Percentiles rank a stretch among this genome's conserved stretches.
These are phyloP conservation scores for Hypotaenidia okinawae DNA, from an alignment of 2,797 vertebrate species.

Conservation along the genomic window DNA sequence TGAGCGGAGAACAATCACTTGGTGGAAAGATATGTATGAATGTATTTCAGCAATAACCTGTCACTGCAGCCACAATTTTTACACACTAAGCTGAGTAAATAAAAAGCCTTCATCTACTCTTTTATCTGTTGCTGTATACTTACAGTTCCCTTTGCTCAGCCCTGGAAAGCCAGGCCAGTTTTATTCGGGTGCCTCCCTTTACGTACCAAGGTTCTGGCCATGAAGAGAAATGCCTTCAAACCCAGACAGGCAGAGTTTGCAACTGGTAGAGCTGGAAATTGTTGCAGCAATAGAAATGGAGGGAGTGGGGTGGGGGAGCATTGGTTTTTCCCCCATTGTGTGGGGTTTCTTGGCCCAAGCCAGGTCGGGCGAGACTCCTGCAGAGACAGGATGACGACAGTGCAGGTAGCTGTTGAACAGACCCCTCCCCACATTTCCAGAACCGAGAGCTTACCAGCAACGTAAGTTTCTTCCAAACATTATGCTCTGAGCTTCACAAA, in stretches of 20 bases:
- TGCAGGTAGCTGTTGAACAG: neutral
- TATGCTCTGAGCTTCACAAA: neutral
- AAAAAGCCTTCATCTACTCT: neutral
- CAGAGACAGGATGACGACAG: neutral
- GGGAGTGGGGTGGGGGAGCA: fast-evolving
- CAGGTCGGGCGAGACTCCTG: neutral
- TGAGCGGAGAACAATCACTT: neutral
- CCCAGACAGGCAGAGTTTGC: neutral
- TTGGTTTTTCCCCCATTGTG: neutral
- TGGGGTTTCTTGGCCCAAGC: neutral
- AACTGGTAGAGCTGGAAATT: neutral
- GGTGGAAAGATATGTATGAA: neutral
- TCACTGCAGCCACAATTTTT: neutral
- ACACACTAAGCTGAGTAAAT: neutral
- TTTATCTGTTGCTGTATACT: neutral
- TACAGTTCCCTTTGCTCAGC: neutral
- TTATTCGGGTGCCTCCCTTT: neutral
- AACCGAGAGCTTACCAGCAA: neutral
- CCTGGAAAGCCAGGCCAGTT: neutral
- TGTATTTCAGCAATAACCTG: neutral
- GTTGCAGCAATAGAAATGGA: neutral
- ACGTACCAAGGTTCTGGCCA: neutral
- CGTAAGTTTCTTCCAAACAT: neutral
- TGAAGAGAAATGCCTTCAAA: neutral
- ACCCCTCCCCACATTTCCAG: neutral